Percentiles rank a stretch among this genome's conserved stretches.
Evolutionary conservation across 2,113 vertebrate genomes (phyloP).

Genomic region (Paedocypris sp.): DNA sequence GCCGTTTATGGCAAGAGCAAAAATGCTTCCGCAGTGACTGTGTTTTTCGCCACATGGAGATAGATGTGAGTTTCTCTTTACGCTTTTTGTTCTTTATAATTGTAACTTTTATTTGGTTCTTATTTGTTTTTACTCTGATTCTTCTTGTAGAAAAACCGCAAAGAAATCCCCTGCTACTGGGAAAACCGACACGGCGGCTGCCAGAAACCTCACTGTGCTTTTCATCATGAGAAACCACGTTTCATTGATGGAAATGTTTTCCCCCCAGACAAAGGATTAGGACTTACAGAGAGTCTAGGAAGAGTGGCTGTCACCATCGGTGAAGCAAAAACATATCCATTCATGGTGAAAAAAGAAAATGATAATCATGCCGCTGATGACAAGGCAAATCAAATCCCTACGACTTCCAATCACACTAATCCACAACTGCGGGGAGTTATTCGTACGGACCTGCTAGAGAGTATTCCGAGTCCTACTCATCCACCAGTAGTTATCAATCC

Average conservation of each 20-base stretch:
- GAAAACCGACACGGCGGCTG: slow-evolving; percentile 87
- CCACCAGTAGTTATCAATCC: slow-evolving; percentile 94
- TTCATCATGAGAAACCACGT: slow-evolving; percentile 78
- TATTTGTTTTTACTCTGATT: not conserved
- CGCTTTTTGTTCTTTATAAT: not conserved
- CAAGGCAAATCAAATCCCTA: slow-evolving; percentile 41
- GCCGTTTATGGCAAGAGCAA: slow-evolving; percentile 85
- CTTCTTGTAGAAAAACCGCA: slow-evolving; percentile 77
- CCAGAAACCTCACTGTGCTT: slow-evolving; percentile 88
- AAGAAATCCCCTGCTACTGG: slow-evolving; percentile 89
- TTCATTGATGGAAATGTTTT: slow-evolving; percentile 74
- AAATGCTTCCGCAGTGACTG: slow-evolving; percentile 82
- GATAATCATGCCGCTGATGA: slow-evolving; percentile 62
- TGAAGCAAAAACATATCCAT: too few relatives aligned
- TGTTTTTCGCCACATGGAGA: slow-evolving; percentile 94
- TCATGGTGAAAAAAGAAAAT: slow-evolving; percentile 57
- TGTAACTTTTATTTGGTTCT: not conserved
- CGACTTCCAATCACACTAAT: slow-evolving; percentile 60
- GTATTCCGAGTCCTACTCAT: slow-evolving; percentile 88
- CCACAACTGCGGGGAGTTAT: slow-evolving; percentile 81
- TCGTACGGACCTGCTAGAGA: slow-evolving; percentile 81
- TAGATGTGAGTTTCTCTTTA: slow-evolving; percentile 59
- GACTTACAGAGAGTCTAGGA: not conserved
- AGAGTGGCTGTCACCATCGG: too few relatives aligned
- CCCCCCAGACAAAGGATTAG: slow-evolving; percentile 69